phyloP scores from a whole-genome alignment of 2,888 invertebrate genomes.

The Yponomeuta cagnagella region DNA sequence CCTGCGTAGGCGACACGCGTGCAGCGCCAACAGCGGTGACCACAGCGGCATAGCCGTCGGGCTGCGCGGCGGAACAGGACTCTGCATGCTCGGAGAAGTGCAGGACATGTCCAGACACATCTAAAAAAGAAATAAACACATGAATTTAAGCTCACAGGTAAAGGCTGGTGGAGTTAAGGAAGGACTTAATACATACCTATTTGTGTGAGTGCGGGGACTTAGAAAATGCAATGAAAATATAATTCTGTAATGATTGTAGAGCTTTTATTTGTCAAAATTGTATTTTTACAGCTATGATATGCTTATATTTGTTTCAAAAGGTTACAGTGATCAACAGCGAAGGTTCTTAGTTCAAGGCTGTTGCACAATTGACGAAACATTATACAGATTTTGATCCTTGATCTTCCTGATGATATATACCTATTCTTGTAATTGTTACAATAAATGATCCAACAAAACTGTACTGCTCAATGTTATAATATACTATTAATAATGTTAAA shows the following conservation, averaged over 20 bases:
- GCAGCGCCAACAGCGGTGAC: constrained; percentile 66
- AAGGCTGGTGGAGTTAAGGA: not conserved
- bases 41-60: constrained; percentile 58
- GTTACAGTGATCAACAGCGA: constrained; percentile 78
- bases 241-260: constrained; percentile 74
- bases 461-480: constrained; percentile 65
- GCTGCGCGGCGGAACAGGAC: constrained; percentile 47
- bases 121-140: constrained; percentile 33
- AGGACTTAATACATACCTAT: constrained; percentile 12
- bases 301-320: constrained; percentile 86
- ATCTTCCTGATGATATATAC: constrained; percentile 57
- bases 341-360: constrained; percentile 55
- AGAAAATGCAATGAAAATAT: constrained; percentile 39
- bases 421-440: constrained; percentile 34
- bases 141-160: not conserved
- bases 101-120: constrained; percentile 67
- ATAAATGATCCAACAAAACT: constrained; percentile 55
- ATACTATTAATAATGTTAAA: constrained; percentile 68
- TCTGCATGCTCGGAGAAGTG: constrained; percentile 44
- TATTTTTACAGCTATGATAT: constrained; percentile 95
- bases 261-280: constrained; percentile 89
- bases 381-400: constrained; percentile 56
- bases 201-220: constrained; percentile 25
- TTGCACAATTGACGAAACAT: constrained; percentile 69
- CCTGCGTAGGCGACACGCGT: constrained; percentile 65